A percentile compares a stretch with the other conserved stretches of the same genome.
phyloP scores from a whole-genome alignment of 2,113 vertebrate species.

The Tricholaema leucomelas region DNA sequence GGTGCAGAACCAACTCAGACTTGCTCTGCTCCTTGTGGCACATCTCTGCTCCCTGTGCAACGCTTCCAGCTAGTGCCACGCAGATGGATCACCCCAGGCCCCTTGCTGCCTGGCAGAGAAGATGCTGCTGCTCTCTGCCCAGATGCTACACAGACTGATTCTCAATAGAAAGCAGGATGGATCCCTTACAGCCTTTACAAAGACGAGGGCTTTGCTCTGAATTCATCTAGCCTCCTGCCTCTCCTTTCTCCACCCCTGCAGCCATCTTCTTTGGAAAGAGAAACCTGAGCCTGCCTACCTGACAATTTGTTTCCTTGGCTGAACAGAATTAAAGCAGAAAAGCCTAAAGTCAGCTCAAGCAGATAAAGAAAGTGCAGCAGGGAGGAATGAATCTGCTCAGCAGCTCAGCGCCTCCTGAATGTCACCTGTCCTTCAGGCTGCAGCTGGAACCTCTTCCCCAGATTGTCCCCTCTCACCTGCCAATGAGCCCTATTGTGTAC shows the following conservation, averaged over 20 bases:
- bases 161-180: background rate
- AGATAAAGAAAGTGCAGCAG: constrained; percentile 43
- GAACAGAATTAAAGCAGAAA: constrained; percentile 61
- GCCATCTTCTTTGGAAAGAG: constrained; percentile 27
- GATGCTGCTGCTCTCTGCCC: background rate
- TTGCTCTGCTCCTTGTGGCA: background rate
- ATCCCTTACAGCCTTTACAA: constrained; percentile 4
- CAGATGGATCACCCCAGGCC: background rate
- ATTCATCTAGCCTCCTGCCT: background rate
- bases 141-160: background rate
- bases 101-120: background rate
- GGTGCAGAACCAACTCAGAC: background rate
- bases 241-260: background rate
- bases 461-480: background rate
- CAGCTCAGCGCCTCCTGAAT: background rate
- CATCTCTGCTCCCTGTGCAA: background rate
- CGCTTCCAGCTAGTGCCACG: background rate
- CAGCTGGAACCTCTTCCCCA: constrained; percentile 7
- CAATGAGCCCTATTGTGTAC: constrained; percentile 13
- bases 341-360: constrained; percentile 47
- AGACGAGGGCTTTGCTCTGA: background rate
- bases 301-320: constrained; percentile 53
- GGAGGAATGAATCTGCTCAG: constrained; percentile 38
- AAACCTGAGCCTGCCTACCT: background rate
- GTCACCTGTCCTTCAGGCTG: constrained; percentile 53